Conservation (phyloP, 2,888 invertebrate genomes). For the Crioceris asparagi region DNA sequence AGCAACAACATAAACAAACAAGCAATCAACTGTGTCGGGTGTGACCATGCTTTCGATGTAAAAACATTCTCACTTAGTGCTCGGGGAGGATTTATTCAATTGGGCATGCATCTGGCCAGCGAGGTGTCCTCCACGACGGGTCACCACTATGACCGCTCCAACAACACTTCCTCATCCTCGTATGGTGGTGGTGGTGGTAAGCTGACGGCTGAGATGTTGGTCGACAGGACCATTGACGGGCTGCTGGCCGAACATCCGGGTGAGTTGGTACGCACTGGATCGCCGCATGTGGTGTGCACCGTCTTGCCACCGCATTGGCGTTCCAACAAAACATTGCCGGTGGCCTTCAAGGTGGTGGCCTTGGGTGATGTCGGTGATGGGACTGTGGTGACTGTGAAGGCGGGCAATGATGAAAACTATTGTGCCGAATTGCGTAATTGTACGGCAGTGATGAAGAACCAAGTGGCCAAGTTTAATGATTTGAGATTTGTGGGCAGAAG, state of each 20-base stretch:
- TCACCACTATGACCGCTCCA: no score
- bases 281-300: constrained; percentile 92
- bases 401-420: constrained; percentile 97
- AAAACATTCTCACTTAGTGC: no score
- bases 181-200: constrained; percentile 41
- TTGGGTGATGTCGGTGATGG: constrained; percentile 92
- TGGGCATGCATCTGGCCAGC: constrained; percentile 75
- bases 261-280: constrained; percentile 83
- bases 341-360: constrained; percentile 93
- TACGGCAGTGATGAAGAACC: constrained; percentile 95
- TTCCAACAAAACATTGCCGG: constrained; percentile 94
- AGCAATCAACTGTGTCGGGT: no score
- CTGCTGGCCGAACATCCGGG: constrained; percentile 84
- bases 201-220: constrained; percentile 83
- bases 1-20: no score
- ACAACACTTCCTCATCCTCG: no score
- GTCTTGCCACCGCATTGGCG: constrained; percentile 94
- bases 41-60: no score
- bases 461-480: constrained; percentile 98
- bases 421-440: constrained; percentile 92
- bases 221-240: constrained; percentile 77
- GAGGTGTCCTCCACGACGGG: constrained; percentile 65
- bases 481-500: constrained; percentile 96
- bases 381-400: constrained; percentile 88
- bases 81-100: no score